Evolutionary conservation across 2,113 vertebrate species (phyloP).

Genomic region (Colius striatus): DNA sequence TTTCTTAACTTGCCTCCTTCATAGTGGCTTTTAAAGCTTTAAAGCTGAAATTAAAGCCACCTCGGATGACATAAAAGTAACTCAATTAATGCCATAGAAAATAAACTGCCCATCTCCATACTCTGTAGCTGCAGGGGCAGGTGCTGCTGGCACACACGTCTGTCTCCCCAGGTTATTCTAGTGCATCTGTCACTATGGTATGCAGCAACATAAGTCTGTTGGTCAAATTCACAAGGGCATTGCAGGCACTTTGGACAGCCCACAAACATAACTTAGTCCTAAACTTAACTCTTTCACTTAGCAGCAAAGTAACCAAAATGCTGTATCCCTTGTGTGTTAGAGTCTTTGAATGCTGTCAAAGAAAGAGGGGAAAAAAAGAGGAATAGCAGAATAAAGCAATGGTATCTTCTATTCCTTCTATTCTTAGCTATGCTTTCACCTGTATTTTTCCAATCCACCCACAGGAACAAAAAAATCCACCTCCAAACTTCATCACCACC

Average conservation of each 20-base stretch:
- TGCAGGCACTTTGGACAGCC: background rate
- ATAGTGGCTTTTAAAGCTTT: background rate
- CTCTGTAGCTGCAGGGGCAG: background rate
- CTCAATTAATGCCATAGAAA: background rate
- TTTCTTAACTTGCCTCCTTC: background rate
- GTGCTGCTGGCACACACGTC: background rate
- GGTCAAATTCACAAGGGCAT: background rate
- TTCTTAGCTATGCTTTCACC: background rate
- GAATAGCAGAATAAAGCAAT: background rate
- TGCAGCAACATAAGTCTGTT: background rate
- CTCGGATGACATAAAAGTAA: background rate
- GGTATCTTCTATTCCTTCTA: background rate
- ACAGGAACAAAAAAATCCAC: background rate
- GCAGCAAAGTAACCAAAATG: background rate
- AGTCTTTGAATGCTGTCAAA: background rate
- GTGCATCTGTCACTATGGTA: background rate
- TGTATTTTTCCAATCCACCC: background rate
- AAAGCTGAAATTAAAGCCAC: background rate
- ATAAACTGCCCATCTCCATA: background rate
- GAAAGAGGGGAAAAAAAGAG: accelerated
- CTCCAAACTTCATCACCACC: background rate
- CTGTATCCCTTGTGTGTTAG: background rate
- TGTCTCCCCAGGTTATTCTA: background rate
- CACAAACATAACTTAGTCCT: background rate
- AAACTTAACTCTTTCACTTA: background rate